A percentile compares a stretch with the other conserved stretches of the same genome.
These are phyloP conservation scores for Eulemur rubriventer DNA, from an alignment of 2,797 vertebrate genomes.

Conservation along the genomic window DNA sequence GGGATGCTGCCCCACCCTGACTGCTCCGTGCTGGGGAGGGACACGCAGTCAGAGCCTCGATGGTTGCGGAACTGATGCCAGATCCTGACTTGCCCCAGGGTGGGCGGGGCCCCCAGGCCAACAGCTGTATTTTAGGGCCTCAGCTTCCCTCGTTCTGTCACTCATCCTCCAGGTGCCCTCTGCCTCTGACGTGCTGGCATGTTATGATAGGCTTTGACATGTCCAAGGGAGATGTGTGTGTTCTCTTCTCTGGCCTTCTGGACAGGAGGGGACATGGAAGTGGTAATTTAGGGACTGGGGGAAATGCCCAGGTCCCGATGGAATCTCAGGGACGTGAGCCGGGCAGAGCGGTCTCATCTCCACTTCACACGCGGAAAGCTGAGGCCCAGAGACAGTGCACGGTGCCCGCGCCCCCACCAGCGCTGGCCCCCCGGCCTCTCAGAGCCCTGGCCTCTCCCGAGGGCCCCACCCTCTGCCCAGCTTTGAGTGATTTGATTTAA, in stretches of 20 bases:
- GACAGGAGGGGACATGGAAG: neutral
- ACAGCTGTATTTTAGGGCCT: neutral
- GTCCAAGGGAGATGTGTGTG: neutral
- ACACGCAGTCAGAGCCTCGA: neutral
- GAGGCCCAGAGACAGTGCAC: neutral
- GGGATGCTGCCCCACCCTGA: rapidly evolving
- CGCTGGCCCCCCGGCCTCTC: neutral
- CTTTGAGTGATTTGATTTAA: neutral
- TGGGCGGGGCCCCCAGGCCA: neutral
- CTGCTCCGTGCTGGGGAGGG: neutral
- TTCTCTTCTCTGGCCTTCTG: neutral
- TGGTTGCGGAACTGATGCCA: neutral
- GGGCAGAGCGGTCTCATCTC: neutral
- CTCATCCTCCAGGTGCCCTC: neutral
- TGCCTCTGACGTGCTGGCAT: neutral
- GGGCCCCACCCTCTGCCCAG: neutral
- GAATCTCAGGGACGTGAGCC: neutral
- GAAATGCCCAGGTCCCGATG: neutral
- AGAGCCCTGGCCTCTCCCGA: neutral
- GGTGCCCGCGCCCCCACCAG: neutral
- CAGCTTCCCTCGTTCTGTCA: rapidly evolving
- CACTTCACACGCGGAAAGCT: neutral
- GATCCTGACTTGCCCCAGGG: neutral
- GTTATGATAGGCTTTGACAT: neutral
- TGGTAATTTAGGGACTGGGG: neutral